phyloP scores from a whole-genome alignment of 2,113 vertebrate genomes.

The Chelonoidis abingdonii region DNA sequence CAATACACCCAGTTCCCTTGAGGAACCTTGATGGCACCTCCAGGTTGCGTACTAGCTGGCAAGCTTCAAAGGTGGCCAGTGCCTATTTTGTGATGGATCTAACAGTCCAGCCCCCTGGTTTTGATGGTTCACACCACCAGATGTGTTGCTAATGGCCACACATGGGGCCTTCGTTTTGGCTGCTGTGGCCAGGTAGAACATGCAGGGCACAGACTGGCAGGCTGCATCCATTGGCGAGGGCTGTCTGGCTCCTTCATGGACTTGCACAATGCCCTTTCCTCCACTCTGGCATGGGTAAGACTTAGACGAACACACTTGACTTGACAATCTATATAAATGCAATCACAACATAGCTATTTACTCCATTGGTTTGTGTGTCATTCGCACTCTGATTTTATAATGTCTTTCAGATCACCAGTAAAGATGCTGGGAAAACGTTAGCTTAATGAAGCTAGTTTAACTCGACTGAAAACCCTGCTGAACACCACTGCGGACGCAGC shows the following conservation, averaged over 20 bases:
- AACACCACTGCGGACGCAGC: not conserved
- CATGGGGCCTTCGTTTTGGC: not conserved
- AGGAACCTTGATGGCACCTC: not conserved
- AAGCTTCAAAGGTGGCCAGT: not conserved
- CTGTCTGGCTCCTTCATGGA: not conserved
- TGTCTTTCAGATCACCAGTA: not conserved
- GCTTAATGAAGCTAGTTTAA: not conserved
- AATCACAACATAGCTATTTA: not conserved
- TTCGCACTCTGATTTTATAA: not conserved
- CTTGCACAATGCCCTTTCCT: not conserved
- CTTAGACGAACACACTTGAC: not conserved
- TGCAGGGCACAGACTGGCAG: rapidly evolving
- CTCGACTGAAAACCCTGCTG: not conserved
- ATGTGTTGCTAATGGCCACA: not conserved
- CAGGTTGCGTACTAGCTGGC: not conserved
- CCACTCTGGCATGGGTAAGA: not conserved
- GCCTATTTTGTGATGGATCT: not conserved
- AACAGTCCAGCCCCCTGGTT: not conserved
- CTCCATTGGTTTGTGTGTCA: not conserved
- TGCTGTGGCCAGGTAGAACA: not conserved
- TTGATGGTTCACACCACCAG: not conserved
- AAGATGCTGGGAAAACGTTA: not conserved
- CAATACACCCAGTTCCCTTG: not conserved
- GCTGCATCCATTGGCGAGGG: not conserved
- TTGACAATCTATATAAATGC: not conserved